phyloP scores from a whole-genome alignment of 2,113 vertebrate species.

The Misgurnus mizolepis region DNA sequence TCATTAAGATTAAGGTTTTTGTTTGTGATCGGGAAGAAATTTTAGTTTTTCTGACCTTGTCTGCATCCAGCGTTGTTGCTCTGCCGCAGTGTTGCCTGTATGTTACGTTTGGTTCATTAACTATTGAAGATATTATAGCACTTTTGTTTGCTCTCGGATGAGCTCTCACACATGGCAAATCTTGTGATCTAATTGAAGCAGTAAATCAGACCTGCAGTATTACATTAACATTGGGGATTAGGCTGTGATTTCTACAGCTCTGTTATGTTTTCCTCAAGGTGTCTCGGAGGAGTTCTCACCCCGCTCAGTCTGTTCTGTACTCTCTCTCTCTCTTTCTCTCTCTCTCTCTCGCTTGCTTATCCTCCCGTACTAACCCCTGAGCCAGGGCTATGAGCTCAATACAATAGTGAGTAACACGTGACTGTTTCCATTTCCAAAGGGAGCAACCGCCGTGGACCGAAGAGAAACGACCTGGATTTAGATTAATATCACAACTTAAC shows the following conservation, averaged over 20 bases:
- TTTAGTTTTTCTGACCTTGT: constrained; percentile 12
- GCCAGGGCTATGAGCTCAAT: constrained; percentile 42
- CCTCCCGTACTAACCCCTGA: constrained; percentile 53
- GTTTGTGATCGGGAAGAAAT: background rate
- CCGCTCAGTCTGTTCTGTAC: constrained; percentile 14
- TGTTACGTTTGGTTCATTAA: constrained; percentile 15
- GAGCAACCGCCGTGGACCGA: constrained; percentile 86
- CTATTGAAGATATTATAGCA: constrained; percentile 28
- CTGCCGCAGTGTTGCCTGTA: background rate
- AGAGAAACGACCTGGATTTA: constrained; percentile 87
- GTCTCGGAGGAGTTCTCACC: constrained; percentile 21
- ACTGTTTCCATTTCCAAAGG: constrained; percentile 76
- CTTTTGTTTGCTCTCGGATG: constrained; percentile 38
- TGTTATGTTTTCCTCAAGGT: constrained; percentile 25
- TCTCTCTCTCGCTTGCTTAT: constrained; percentile 27
- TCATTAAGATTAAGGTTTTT: constrained; percentile 23
- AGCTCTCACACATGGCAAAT: constrained; percentile 24
- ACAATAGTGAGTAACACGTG: constrained; percentile 55
- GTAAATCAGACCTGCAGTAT: constrained; percentile 34
- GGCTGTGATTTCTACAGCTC: constrained; percentile 22
- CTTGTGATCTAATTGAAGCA: constrained; percentile 38
- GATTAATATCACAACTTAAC: constrained; percentile 89
- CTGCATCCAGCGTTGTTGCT: background rate
- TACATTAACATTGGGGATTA: constrained; percentile 30
- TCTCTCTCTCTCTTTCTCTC: too few species aligned